Conservation (phyloP, 2,888 invertebrate genomes). For the Linyphia triangularis region DNA sequence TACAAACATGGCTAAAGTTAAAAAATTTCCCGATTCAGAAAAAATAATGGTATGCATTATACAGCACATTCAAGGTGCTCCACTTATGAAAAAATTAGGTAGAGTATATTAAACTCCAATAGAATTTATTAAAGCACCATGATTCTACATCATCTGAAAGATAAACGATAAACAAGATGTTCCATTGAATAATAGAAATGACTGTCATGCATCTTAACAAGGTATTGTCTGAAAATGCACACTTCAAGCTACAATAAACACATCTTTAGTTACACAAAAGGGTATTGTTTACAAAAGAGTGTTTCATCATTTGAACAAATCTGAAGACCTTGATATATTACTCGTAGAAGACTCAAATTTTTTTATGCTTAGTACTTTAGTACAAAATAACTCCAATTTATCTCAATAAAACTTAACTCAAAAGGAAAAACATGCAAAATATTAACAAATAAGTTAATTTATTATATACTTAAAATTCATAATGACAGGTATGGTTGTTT, state of each 20-base stretch:
- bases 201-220: background rate
- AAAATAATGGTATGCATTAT: background rate
- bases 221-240: background rate
- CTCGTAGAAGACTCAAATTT: too few relatives aligned
- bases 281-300: background rate
- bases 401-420: too few relatives aligned
- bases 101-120: background rate
- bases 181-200: constrained; percentile 7
- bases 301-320: background rate
- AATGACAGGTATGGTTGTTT: too few relatives aligned
- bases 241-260: background rate
- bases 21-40: too few relatives aligned
- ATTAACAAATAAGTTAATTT: too few relatives aligned
- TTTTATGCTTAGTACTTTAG: too few relatives aligned
- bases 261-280: background rate
- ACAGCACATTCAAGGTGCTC: background rate
- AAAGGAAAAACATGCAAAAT: too few relatives aligned
- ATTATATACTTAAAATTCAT: too few relatives aligned
- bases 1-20: too few relatives aligned
- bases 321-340: background rate
- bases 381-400: too few relatives aligned
- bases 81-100: background rate
- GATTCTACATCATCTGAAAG: background rate
- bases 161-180: background rate
- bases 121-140: background rate